Evolutionary conservation across 2,888 invertebrate species (phyloP).

Genomic region (Latrodectus elegans): DNA sequence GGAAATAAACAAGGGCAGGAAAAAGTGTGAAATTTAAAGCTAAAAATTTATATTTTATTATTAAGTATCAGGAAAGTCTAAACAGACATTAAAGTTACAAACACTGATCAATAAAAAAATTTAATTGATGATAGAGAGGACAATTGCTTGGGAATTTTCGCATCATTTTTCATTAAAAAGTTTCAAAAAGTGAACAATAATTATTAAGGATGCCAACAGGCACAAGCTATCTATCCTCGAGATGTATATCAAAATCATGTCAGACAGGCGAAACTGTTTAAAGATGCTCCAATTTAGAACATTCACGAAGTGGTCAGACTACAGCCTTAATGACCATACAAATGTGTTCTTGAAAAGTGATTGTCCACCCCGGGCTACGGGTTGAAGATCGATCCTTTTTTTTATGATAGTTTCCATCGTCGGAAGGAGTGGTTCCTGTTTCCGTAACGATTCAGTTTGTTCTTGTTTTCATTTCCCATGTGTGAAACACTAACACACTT

Average conservation of each 20-base stretch:
- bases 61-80: too few relatives aligned
- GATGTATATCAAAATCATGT: neutral
- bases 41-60: too few relatives aligned
- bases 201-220: too few relatives aligned
- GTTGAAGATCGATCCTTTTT: neutral
- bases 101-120: too few relatives aligned
- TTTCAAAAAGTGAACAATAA: too few relatives aligned
- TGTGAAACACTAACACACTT: constrained; percentile 41
- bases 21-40: too few relatives aligned
- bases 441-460: constrained; percentile 29
- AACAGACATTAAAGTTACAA: too few relatives aligned
- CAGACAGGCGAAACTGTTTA: neutral
- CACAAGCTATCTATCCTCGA: too few relatives aligned
- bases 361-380: constrained; percentile 9
- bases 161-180: too few relatives aligned
- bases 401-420: constrained; percentile 21
- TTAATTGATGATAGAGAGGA: too few relatives aligned
- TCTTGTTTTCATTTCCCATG: constrained; percentile 13
- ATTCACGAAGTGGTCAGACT: constrained; percentile 27
- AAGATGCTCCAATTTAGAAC: constrained; percentile 11
- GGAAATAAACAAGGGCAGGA: too few relatives aligned
- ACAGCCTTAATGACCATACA: constrained; percentile 13
- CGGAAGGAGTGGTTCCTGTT: constrained; percentile 37
- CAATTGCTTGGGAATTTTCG: too few relatives aligned
- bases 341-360: constrained; percentile 45